Conservation (phyloP, 2,888 invertebrate genomes). For the Rhagonycha fulva region DNA sequence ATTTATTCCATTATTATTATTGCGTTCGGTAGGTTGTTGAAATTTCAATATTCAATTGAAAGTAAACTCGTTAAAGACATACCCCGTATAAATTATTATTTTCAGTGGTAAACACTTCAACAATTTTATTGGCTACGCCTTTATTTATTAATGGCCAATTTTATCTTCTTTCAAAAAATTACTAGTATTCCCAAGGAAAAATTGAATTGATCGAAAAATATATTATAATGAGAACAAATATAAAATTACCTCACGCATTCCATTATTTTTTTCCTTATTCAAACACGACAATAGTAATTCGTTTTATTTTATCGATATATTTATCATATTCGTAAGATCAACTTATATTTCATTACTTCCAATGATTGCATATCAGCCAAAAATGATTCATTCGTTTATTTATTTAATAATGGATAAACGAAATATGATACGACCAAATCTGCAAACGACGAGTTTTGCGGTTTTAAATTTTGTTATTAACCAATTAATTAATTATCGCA, state of each 20-base stretch:
- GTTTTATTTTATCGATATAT: constrained; percentile 1
- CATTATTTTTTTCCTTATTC: neutral
- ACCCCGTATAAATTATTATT: neutral
- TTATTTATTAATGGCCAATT: neutral
- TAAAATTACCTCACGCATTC: neutral
- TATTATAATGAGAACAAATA: neutral
- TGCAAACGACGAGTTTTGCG: neutral
- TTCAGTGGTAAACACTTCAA: neutral
- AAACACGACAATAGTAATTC: constrained; percentile 4
- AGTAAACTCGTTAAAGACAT: neutral
- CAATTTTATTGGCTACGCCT: neutral
- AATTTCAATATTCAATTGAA: neutral
- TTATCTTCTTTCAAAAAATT: neutral
- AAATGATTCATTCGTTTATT: neutral
- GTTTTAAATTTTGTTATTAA: neutral
- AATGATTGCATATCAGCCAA: neutral
- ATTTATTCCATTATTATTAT: neutral
- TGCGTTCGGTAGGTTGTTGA: neutral
- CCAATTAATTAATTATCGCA: neutral
- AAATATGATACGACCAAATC: neutral
- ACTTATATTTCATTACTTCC: neutral
- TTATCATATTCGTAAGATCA: neutral
- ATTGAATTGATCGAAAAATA: neutral
- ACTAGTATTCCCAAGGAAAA: neutral
- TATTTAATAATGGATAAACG: neutral